Evolutionary conservation across 1,140 invertebrate species (phyloP).

Genomic region (Catajapyx aquilonaris): DNA sequence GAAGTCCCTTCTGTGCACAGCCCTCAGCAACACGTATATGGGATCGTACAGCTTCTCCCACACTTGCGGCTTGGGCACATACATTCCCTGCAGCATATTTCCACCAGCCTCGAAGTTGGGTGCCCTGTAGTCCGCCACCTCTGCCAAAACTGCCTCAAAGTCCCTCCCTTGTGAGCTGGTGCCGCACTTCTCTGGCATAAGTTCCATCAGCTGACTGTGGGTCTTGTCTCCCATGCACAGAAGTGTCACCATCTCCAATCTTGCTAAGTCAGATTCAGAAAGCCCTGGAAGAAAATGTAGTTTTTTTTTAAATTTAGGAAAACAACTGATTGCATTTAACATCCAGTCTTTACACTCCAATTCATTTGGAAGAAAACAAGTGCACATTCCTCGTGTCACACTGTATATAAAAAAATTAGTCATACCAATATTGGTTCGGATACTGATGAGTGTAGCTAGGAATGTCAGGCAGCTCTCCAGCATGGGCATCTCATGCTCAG

Average conservation of each 20-base stretch:
- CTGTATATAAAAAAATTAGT: slow-evolving; percentile 2
- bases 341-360: no score
- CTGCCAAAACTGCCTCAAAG: slow-evolving; percentile 63
- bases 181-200: slow-evolving; percentile 86
- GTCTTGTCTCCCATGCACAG: slow-evolving; percentile 85
- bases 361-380: slow-evolving; percentile 1
- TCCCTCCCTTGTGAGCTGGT: slow-evolving; percentile 63
- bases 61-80: slow-evolving; percentile 65
- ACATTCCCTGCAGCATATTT: slow-evolving; percentile 83
- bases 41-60: slow-evolving; percentile 90
- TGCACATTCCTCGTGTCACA: not conserved
- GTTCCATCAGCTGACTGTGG: slow-evolving; percentile 80
- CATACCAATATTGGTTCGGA: slow-evolving; percentile 73
- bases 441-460: slow-evolving; percentile 66
- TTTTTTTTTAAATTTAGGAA: slow-evolving; percentile 16
- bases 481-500: slow-evolving; percentile 68
- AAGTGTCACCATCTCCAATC: slow-evolving; percentile 79
- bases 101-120: slow-evolving; percentile 56
- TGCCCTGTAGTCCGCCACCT: slow-evolving; percentile 52
- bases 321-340: no score
- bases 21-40: slow-evolving; percentile 69
- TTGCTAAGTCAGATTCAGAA: slow-evolving; percentile 44
- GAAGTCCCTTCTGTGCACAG: slow-evolving; percentile 79
- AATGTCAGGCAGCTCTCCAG: slow-evolving; percentile 80
- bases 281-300: slow-evolving; percentile 26